phyloP scores from a whole-genome alignment of 2,888 invertebrate genomes.

The Nomada flava region DNA sequence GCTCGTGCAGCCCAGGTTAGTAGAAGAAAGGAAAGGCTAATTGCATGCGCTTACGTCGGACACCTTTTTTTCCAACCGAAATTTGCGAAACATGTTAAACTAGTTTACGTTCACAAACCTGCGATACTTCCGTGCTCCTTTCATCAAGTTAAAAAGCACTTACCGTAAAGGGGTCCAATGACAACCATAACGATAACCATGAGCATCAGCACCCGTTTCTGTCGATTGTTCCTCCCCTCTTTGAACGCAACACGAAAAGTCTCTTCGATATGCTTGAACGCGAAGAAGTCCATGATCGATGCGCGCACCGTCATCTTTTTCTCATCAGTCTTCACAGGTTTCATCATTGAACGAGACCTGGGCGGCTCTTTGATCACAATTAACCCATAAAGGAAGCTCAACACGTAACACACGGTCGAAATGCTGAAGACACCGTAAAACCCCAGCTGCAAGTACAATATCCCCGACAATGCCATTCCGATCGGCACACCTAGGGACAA shows the following conservation, averaged over 20 bases:
- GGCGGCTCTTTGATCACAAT: slow-evolving; percentile 89
- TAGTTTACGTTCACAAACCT: not conserved
- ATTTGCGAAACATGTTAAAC: slow-evolving; percentile 7
- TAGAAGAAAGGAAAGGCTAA: not conserved
- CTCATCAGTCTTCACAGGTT: slow-evolving; percentile 72
- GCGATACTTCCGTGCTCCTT: not conserved
- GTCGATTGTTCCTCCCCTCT: slow-evolving; percentile 90
- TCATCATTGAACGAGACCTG: slow-evolving; percentile 26
- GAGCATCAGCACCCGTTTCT: slow-evolving; percentile 90
- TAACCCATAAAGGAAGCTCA: slow-evolving; percentile 91
- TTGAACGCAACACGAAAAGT: slow-evolving; percentile 93
- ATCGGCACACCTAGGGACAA: slow-evolving; percentile 95
- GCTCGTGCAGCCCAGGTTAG: slow-evolving; percentile 3
- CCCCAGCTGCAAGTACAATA: slow-evolving; percentile 90
- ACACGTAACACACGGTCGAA: slow-evolving; percentile 90
- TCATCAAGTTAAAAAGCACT: slow-evolving; percentile 75
- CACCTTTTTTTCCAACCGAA: not conserved
- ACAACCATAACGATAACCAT: slow-evolving; percentile 94
- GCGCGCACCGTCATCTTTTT: slow-evolving; percentile 84
- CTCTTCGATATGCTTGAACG: slow-evolving; percentile 90
- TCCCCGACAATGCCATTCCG: slow-evolving; percentile 95
- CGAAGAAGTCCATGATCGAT: slow-evolving; percentile 90
- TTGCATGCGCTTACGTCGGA: not conserved
- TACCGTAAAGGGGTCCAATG: slow-evolving; percentile 94
- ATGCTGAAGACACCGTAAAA: slow-evolving; percentile 93